Evolutionary conservation across 2,113 vertebrate genomes (phyloP).

Genomic region (Tinamus guttatus): DNA sequence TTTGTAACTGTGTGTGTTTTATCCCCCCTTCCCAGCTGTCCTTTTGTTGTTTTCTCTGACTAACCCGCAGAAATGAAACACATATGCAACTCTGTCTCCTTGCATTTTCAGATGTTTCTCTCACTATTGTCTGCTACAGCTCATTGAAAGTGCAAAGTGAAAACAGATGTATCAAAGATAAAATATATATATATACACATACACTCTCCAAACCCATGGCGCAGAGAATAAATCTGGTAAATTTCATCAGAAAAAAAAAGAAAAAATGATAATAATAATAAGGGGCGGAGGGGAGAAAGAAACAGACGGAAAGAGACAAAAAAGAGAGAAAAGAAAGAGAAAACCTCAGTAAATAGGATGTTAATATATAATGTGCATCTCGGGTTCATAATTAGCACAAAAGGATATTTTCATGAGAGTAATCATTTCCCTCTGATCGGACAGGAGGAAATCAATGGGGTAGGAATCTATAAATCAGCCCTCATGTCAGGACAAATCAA

Average conservation of each 20-base stretch:
- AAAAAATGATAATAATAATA: too few species aligned
- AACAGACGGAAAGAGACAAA: fast-evolving
- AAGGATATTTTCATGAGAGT: constrained; percentile 71
- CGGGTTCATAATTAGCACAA: constrained; percentile 69
- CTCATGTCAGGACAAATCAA: constrained; percentile 85
- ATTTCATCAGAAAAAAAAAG: constrained; percentile 24
- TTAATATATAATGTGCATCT: constrained; percentile 39
- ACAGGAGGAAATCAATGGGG: constrained; percentile 81
- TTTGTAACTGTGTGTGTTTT: constrained; percentile 57
- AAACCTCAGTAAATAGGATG: not conserved
- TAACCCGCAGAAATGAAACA: constrained; percentile 78
- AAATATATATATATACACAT: constrained; percentile 5
- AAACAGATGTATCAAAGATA: constrained; percentile 78
- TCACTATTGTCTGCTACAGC: constrained; percentile 77
- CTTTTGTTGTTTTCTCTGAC: constrained; percentile 76
- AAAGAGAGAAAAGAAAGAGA: fast-evolving
- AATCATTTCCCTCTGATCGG: constrained; percentile 79
- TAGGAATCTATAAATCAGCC: constrained; percentile 84
- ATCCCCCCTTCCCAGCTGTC: constrained; percentile 25
- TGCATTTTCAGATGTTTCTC: constrained; percentile 81
- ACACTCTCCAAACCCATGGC: not conserved
- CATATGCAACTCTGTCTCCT: constrained; percentile 81
- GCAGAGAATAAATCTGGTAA: constrained; percentile 24
- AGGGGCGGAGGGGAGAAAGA: fast-evolving
- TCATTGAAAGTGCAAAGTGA: constrained; percentile 80